A percentile compares a stretch with the other conserved stretches of the same genome.
These are phyloP conservation scores for Prionailurus viverrinus DNA, from an alignment of 2,113 vertebrate species.

Conservation along the genomic window DNA sequence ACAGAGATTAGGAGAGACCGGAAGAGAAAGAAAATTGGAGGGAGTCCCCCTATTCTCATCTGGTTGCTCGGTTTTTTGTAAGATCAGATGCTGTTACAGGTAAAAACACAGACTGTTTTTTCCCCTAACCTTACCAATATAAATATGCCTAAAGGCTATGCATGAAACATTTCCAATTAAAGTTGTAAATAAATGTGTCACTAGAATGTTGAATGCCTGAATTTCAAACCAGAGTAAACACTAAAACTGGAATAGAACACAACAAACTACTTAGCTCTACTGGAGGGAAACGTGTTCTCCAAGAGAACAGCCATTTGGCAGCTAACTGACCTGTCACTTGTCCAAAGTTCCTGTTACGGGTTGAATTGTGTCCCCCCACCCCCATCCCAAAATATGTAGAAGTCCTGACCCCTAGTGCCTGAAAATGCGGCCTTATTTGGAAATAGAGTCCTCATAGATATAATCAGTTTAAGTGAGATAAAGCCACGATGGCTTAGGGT, in stretches of 20 bases:
- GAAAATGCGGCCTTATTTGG: neutral
- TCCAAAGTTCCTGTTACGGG: neutral
- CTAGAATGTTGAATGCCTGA: conserved; percentile 17
- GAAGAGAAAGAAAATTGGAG: neutral
- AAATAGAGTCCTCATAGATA: neutral
- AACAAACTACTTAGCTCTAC: neutral
- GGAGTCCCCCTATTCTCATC: neutral
- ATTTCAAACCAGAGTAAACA: neutral
- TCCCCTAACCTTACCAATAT: neutral
- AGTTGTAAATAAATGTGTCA: neutral
- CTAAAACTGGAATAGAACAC: neutral
- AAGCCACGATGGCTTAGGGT: neutral
- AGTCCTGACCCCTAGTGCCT: neutral
- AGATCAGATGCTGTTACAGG: neutral
- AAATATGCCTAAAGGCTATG: neutral
- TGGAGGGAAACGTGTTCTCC: neutral
- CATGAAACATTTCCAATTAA: conserved; percentile 7
- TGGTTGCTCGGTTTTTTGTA: neutral
- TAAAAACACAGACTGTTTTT: neutral
- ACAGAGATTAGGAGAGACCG: neutral
- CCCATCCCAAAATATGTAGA: neutral
- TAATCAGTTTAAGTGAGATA: neutral
- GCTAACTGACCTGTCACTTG: neutral
- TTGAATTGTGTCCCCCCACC: neutral
- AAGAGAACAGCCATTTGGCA: neutral